Evolutionary conservation across 2,888 invertebrate genomes (phyloP).

Genomic region (Trichopria drosophilae): DNA sequence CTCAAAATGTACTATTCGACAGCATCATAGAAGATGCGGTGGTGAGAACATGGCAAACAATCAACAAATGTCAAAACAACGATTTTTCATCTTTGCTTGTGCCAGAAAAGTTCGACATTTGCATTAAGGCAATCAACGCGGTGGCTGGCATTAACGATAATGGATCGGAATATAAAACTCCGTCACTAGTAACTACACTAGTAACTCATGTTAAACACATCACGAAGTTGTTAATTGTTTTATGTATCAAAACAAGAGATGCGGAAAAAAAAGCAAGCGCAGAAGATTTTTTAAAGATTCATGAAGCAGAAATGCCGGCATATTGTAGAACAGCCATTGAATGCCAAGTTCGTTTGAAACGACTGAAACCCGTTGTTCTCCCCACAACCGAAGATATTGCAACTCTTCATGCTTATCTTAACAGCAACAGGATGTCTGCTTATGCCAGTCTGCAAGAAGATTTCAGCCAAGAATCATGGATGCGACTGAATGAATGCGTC

Average conservation of each 20-base stretch:
- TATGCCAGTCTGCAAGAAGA: conserved; percentile 10
- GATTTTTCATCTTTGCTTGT: conserved; percentile 24
- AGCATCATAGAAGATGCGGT: no score
- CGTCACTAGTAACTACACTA: conserved; percentile 27
- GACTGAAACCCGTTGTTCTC: conserved; percentile 14
- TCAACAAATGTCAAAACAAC: no score
- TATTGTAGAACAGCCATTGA: conserved; percentile 27
- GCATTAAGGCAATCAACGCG: conserved; percentile 20
- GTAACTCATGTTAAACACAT: conserved; percentile 29
- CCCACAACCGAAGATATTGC: conserved; percentile 27
- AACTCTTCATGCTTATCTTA: conserved; percentile 17
- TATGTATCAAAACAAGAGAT: conserved; percentile 26
- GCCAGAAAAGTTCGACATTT: conserved; percentile 24
- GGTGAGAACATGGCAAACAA: no score
- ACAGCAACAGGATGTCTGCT: conserved; percentile 2
- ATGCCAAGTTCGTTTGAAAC: conserved; percentile 12
- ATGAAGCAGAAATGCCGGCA: conserved; percentile 20
- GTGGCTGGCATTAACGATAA: conserved; percentile 25
- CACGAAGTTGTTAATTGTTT: conserved; percentile 19
- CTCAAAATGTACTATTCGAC: no score
- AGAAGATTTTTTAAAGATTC: conserved; percentile 29
- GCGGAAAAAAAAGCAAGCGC: conserved; percentile 23
- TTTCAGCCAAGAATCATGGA: conserved; percentile 16
- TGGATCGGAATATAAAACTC: conserved; percentile 16
- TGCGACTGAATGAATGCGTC: conserved; percentile 8